Evolutionary conservation across 2,888 invertebrate species (phyloP), one percentile per base, ranked within the genome.

Genomic region (Crioceris asparagi): DNA sequence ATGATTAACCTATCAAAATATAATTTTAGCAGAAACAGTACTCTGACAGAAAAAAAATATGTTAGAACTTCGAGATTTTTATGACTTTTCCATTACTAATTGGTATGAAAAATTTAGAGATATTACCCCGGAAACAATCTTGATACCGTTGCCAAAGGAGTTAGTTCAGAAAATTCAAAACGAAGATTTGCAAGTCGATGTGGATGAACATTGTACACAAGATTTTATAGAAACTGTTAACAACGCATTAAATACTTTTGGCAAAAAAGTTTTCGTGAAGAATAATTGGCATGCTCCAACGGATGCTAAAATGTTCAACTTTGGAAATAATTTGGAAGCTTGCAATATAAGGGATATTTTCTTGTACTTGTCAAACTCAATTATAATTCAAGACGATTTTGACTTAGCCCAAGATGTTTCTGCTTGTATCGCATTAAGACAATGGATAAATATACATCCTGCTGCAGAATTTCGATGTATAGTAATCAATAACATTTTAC

Each of bases 241-340:
- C 41, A 57, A 60, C 45, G 57, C 55, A 4, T 48, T 62, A 29
- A 55, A 53, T 23, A 33, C 42, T 2, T 45, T 61, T 6, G 45
- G 53, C 27, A 55, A 51, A 26, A 46, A 45, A 18, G 59, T 54
- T 18, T 64, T 62, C 46, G 52, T 59, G 3, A 64, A 61, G 50
- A 61, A 59, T 38, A 64, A 64, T 44, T 64, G 63, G 63, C 61
- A 61, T 48, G 60, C 62, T 10, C 62, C 62, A 15, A 44, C 50
- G 37, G 63, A 64, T 50, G 59, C 62, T 7, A 55, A 54, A 49
- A 57, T 62, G 50, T 57, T 62, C 33, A 61, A 60, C 49, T 53
- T 62, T 36, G 61, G 60, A 15, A 55, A 62, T 40, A 48, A 51
- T 4, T 48, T 64, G 23, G 55, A 57, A 49, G 59, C 56, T 12